Percentiles rank a stretch among this genome's conserved stretches.
Evolutionary conservation across 2,797 vertebrate genomes (phyloP).

Genomic region (Pipistrellus nathusii): DNA sequence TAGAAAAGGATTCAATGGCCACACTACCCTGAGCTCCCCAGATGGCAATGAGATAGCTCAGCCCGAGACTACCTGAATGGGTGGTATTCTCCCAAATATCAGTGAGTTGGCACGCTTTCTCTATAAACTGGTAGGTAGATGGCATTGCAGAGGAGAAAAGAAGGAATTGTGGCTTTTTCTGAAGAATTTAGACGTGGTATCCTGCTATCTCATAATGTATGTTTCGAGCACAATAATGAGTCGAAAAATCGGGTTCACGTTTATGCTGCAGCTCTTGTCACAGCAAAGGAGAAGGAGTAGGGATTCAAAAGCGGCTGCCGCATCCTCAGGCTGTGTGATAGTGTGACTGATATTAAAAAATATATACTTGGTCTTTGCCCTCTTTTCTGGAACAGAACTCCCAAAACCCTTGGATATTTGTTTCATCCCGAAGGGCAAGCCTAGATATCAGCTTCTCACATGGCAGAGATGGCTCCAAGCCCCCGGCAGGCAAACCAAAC

Average conservation of each 20-base stretch:
- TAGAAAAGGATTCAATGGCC: not conserved
- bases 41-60: not conserved
- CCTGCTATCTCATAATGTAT: not conserved
- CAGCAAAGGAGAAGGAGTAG: not conserved
- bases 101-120: not conserved
- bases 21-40: fast-evolving
- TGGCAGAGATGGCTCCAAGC: not conserved
- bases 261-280: not conserved
- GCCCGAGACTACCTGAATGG: not conserved
- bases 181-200: not conserved
- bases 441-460: not conserved
- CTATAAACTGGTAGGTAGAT: not conserved
- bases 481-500: not conserved
- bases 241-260: not conserved
- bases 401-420: not conserved
- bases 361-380: not conserved
- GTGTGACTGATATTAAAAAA: not conserved
- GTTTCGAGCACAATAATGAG: not conserved
- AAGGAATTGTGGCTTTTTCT: not conserved
- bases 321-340: no score
- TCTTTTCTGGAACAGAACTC: not conserved
- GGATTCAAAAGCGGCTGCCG: not conserved
- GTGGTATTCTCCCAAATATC: not conserved
- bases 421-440: not conserved
- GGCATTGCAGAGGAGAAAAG: not conserved